Base-by-base conservation (phyloP, 2,113 vertebrate species). In the Carassius carassius region DNA sequence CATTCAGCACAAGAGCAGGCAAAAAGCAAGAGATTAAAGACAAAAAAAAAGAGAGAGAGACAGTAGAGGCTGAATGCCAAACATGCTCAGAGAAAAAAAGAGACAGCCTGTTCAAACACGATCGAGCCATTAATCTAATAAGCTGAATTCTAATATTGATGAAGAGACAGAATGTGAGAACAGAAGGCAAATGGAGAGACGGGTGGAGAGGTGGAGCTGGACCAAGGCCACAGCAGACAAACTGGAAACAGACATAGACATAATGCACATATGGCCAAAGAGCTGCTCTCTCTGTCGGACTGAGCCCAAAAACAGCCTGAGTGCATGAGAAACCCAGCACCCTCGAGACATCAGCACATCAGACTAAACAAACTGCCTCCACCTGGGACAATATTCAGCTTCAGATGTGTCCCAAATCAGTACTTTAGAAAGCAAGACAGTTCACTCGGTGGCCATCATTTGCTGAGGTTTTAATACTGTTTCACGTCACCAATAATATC, bases 221-320 rank as follows among this genome's bases (percentile, higher is more conserved):
- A 78, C 73, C 19, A 17, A 2, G 6, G 74, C 86, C 81, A 69
- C 44, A 17, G 9, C 83, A 85, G 74, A 85, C 79, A 51, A 67
- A 21, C 62, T 81, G 79, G 25, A 81, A 81, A 58, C 19, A 84
- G 25, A 35, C 54, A 58, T 44, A 69, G 76, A 35, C 76, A 81
- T 35, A 41, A 44, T 35, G 69, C 19, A 67, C 87, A 88, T 75
- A 67, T 78, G 75, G 49, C 17, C 49, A 82, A 14, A 72, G 75
- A 78, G 56, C 81, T 69, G 37, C 73, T 63, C 67, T 47, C 74
- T 62, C 84, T 65, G 35, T 47, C 65, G 35, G n/a, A 35, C 35
- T 67, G 54, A 79, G 54, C 72, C 81, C 41, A 84, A 60, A 78
- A 56, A 81, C 25, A 67, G 69, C 56, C 44, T 37, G 79, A 54